Evolutionary conservation across 2,888 invertebrate species (phyloP).

Genomic region (Ypsolopha scabrella): DNA sequence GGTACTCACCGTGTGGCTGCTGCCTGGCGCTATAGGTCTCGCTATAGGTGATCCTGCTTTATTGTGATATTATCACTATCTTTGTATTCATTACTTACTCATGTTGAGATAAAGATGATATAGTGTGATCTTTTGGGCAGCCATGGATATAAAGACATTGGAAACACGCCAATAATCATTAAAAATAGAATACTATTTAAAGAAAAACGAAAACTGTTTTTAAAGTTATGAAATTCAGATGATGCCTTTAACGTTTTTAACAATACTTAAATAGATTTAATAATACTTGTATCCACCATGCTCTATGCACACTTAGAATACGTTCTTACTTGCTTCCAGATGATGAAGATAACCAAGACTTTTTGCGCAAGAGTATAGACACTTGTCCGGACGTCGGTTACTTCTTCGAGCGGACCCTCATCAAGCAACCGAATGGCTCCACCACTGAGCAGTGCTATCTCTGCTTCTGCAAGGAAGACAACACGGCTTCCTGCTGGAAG

Average conservation of each 20-base stretch:
- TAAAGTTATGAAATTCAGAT: constrained; percentile 16
- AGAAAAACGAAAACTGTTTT: constrained; percentile 16
- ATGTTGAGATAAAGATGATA: too few relatives aligned
- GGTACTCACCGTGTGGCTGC: constrained; percentile 13
- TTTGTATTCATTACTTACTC: too few relatives aligned
- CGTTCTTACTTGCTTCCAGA: too few relatives aligned
- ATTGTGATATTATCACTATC: too few relatives aligned
- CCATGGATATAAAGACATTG: neutral
- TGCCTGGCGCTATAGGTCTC: neutral
- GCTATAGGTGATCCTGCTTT: too few relatives aligned
- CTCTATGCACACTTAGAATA: too few relatives aligned
- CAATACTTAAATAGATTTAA: too few relatives aligned
- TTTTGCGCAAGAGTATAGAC: too few relatives aligned
- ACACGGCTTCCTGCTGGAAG: constrained; percentile 35
- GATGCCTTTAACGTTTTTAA: constrained; percentile 15
- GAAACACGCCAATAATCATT: neutral
- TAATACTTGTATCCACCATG: too few relatives aligned
- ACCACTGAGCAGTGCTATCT: constrained; percentile 24
- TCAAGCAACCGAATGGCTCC: constrained; percentile 15
- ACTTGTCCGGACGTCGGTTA: constrained; percentile 29
- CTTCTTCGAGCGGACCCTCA: constrained; percentile 25
- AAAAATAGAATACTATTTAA: neutral
- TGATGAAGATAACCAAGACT: too few relatives aligned
- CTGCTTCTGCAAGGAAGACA: constrained; percentile 39
- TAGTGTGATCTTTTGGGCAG: neutral